Base-by-base conservation (phyloP, 2,797 vertebrate species). In the Molossus alvarezi region DNA sequence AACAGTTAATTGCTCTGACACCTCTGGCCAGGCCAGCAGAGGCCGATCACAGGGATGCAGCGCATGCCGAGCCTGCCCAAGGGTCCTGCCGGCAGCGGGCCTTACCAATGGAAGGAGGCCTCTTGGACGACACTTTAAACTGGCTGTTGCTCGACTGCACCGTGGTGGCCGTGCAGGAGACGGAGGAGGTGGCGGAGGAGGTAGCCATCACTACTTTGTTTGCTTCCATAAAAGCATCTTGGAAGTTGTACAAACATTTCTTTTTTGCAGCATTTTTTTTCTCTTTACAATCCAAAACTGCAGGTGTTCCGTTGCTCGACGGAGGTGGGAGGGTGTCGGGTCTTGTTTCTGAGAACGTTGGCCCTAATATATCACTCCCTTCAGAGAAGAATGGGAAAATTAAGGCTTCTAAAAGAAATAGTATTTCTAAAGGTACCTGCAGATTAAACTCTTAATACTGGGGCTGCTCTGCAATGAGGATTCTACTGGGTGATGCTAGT, bases 191-290 rank as follows among this genome's bases (percentile, higher is more conserved):
- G 98, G 99, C 99, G 51, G 99, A 99, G 5, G 99, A 99, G 9
- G 99, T 99, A 98, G 99, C 99, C 99, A 99, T 99, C 97, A 99
- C 99, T 92, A 99, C 99, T 97, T 99, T 99, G 97, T 99, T 99
- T 97, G 99, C 98, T 98, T 99, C 99, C 99, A 99, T 99, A 98
- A 99, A 99, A 98, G 99, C 99, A 98, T 99, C 99, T 98, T 99
- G 99, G 99, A 99, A 99, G 98, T 99, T 99, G 98, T 99, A 99
- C 89, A 99, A 99, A 99, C 99, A 99, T 98, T 99, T 99, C 99
- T 99, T 99, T 98, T 99, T 99, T 80, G 99, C 99, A 85, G 99
- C 96, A 33, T 98, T 99, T 98, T 99, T 99, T 97, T 99, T 99
- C 98, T 99, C 99, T 97, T 99, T 99, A 97, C 98, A 98, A 84